A percentile compares a stretch with the other conserved stretches of the same genome.
Conservation (phyloP, 2,888 invertebrate species). For the Leptothorax acervorum region DNA sequence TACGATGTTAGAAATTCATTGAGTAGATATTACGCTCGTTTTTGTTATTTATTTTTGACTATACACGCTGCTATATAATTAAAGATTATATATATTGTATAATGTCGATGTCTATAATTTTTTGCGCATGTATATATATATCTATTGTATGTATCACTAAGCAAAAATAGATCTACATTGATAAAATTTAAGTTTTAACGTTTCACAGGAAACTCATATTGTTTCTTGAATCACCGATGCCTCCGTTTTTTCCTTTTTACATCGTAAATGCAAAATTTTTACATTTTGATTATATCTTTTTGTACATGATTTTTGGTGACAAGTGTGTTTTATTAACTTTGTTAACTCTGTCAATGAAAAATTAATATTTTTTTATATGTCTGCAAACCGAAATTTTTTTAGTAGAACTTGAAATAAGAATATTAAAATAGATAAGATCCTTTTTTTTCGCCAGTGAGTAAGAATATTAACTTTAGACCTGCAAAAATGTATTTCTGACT, state of each 20-base stretch:
- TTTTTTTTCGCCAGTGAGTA: too few relatives aligned
- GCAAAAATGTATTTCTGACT: background rate
- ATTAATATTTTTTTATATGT: background rate
- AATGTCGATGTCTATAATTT: background rate
- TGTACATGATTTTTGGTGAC: background rate
- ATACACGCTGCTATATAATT: background rate
- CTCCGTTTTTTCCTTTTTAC: background rate
- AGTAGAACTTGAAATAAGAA: background rate
- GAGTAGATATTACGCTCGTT: background rate
- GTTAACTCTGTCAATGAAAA: background rate
- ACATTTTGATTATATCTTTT: background rate
- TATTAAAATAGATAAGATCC: too few relatives aligned
- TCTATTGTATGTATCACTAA: background rate
- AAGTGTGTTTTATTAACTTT: background rate
- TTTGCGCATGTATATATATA: background rate
- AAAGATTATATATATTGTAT: background rate
- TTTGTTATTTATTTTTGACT: background rate
- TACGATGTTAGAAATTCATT: background rate
- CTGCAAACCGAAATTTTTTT: background rate
- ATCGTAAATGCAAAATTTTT: background rate
- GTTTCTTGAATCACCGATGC: background rate
- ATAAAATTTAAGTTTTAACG: background rate
- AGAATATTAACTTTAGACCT: background rate
- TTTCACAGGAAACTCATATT: background rate
- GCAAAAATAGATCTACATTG: background rate